Conservation (phyloP, 2,797 vertebrate genomes). For the Pseudochirops cupreus region DNA sequence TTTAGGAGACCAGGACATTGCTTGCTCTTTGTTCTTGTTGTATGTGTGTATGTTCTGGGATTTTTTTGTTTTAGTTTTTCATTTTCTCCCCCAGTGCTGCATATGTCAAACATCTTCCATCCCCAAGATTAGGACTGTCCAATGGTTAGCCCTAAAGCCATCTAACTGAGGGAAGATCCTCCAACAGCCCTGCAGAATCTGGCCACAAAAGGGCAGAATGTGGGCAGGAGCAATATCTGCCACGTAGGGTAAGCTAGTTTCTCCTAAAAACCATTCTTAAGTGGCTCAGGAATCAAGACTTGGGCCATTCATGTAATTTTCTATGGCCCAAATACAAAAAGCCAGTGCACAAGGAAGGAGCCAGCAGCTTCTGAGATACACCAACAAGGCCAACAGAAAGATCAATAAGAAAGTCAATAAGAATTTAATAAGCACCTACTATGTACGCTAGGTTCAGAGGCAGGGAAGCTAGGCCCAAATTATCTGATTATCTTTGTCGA, state of each 20-base stretch:
- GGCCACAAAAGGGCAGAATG: background rate
- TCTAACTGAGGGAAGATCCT: background rate
- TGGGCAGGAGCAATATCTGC: background rate
- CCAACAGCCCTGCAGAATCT: background rate
- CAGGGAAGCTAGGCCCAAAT: background rate
- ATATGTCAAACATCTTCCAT: background rate
- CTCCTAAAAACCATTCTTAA: background rate
- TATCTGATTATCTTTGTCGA: background rate
- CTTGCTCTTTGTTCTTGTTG: background rate
- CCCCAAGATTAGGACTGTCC: background rate
- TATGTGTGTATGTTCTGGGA: background rate
- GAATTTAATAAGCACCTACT: background rate
- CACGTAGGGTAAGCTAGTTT: background rate
- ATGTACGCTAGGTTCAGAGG: background rate
- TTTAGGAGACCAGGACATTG: background rate
- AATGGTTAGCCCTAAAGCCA: background rate
- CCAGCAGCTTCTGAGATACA: background rate
- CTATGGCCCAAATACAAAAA: too few species aligned
- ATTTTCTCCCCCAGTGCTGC: background rate
- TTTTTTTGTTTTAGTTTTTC: background rate
- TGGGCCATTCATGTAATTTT: background rate
- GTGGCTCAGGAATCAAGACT: background rate
- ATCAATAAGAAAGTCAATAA: background rate
- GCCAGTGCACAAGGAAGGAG: background rate
- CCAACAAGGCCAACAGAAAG: background rate